Percentiles rank a stretch among this genome's conserved stretches.
phyloP scores from a whole-genome alignment of 2,888 invertebrate genomes.

The Hirtodrosophila histrioides region DNA sequence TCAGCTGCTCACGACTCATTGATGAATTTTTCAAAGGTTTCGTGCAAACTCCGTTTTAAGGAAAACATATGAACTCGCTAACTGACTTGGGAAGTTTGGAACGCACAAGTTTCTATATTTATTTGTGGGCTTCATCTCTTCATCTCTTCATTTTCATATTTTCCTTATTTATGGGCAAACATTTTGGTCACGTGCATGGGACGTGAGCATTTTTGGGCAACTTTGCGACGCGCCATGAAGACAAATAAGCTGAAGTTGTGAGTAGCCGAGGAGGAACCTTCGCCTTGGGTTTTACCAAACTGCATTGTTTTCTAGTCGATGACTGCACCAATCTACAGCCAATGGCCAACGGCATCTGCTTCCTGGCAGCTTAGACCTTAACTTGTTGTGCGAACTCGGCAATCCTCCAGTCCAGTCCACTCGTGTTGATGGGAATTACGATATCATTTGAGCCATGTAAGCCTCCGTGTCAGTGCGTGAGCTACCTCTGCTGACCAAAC shows the following conservation, averaged over 20 bases:
- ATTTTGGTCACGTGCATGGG: conserved; percentile 68
- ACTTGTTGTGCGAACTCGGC: conserved; percentile 27
- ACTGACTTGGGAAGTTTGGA: conserved; percentile 46
- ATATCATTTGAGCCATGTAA: conserved; percentile 42
- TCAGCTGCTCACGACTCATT: conserved; percentile 50
- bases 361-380: conserved; percentile 14
- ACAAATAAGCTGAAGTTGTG: conserved; percentile 32
- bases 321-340: conserved; percentile 35
- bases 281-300: conserved; percentile 19
- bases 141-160: conserved; percentile 74
- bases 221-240: conserved; percentile 46
- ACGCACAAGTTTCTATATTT: conserved; percentile 19
- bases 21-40: conserved; percentile 75
- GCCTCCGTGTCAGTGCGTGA: conserved; percentile 44
- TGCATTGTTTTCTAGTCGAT: conserved; percentile 44
- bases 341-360: background rate
- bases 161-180: conserved; percentile 65
- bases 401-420: conserved; percentile 8
- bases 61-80: conserved; percentile 61
- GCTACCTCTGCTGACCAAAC: conserved; percentile 8
- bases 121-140: conserved; percentile 58
- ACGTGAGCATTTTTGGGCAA: conserved; percentile 76
- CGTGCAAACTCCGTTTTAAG: conserved; percentile 35
- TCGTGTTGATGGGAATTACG: conserved; percentile 47
- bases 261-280: background rate